phyloP scores from a whole-genome alignment of 2,113 vertebrate species.

The Anhinga rufa region DNA sequence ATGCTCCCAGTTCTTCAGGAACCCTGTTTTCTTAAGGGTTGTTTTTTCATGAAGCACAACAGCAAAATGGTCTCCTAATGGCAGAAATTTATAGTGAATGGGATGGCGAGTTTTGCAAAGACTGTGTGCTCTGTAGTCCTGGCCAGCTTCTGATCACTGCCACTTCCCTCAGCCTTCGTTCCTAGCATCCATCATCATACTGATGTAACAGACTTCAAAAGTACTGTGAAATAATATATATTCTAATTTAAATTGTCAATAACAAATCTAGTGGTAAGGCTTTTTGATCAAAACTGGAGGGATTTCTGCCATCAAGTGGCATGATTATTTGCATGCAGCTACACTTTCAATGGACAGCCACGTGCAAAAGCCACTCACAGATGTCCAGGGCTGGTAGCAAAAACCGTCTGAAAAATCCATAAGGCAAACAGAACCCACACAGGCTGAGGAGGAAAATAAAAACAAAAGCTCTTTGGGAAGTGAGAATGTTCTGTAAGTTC shows the following conservation, averaged over 20 bases:
- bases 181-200: neutral
- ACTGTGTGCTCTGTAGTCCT: neutral
- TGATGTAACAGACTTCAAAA: neutral
- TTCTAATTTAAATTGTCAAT: neutral
- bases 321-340: neutral
- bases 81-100: neutral
- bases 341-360: neutral
- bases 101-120: neutral
- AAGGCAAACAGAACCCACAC: slow-evolving; percentile 16
- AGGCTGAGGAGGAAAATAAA: slow-evolving; percentile 25
- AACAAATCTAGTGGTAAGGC: neutral
- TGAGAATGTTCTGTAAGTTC: slow-evolving; percentile 30
- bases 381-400: neutral
- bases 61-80: neutral
- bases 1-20: neutral
- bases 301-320: neutral
- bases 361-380: neutral
- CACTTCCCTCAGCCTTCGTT: neutral
- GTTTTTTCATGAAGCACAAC: neutral
- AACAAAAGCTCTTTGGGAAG: slow-evolving; percentile 24
- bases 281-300: neutral
- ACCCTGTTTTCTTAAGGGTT: neutral
- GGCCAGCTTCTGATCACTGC: neutral
- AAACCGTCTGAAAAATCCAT: slow-evolving; percentile 5
- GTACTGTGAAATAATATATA: neutral